Evolutionary conservation across 2,113 vertebrate species (phyloP).

Genomic region (Progne subis): DNA sequence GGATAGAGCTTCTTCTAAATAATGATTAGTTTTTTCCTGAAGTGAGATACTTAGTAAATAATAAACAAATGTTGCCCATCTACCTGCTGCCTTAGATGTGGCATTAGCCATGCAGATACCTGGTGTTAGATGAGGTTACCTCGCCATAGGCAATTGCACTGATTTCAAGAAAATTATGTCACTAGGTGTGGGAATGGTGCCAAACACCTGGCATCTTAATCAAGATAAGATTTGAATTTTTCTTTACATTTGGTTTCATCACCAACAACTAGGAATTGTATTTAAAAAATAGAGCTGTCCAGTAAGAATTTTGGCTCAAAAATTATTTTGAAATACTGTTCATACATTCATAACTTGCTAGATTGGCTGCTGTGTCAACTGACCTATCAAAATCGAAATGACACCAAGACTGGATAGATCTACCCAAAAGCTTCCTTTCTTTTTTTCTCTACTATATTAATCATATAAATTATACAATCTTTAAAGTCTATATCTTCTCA

Average conservation of each 20-base stretch:
- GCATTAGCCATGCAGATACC: not conserved
- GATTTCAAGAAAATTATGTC: not conserved
- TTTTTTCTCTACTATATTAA: not conserved
- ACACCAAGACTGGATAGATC: not conserved
- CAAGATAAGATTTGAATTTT: not conserved
- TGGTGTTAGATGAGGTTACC: not conserved
- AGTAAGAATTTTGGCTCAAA: not conserved
- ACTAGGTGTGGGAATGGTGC: not conserved
- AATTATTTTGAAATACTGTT: not conserved
- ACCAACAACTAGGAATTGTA: not conserved
- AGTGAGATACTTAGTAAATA: not conserved
- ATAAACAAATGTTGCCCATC: not conserved
- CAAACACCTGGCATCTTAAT: not conserved
- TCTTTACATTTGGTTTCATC: not conserved
- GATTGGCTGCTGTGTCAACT: not conserved
- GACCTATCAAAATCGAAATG: not conserved
- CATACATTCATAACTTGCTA: not conserved
- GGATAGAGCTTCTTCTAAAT: not conserved
- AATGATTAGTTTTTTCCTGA: not conserved
- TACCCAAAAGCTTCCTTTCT: not conserved
- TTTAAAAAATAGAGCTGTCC: not conserved
- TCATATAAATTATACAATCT: not conserved
- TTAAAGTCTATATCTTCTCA: not conserved
- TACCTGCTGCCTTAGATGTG: not conserved
- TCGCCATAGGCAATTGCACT: not conserved